These are phyloP conservation scores for Orestias chungarensis DNA, from an alignment of 2,797 vertebrate genomes.

Conservation along the genomic window DNA sequence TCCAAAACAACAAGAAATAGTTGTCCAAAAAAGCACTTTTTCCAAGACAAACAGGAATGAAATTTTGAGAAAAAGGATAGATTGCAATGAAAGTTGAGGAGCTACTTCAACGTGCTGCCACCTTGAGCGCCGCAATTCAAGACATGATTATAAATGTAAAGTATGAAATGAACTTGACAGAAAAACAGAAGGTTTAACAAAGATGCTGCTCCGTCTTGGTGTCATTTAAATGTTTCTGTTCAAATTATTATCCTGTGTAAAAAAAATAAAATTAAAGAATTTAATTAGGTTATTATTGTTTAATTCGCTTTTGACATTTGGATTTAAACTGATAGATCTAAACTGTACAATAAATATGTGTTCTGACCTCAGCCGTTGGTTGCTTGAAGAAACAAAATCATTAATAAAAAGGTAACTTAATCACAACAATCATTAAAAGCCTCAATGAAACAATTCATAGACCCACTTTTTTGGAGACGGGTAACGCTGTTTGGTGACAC, in stretches of 20 bases:
- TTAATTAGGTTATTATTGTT: neutral
- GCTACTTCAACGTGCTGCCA: no score
- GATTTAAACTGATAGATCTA: neutral
- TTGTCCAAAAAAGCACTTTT: no score
- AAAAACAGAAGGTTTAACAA: neutral
- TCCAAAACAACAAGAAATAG: no score
- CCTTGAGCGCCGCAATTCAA: no score
- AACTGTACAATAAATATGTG: neutral
- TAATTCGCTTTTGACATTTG: neutral
- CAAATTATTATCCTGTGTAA: constrained; percentile 18
- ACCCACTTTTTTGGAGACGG: constrained; percentile 49
- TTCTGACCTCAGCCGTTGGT: constrained; percentile 15
- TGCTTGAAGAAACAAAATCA: constrained; percentile 13
- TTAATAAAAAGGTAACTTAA: neutral
- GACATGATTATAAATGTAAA: neutral
- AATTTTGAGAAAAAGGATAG: no score
- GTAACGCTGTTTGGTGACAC: constrained; percentile 20
- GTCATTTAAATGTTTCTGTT: constrained; percentile 24
- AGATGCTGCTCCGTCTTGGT: neutral
- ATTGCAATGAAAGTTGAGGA: no score
- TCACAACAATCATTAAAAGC: neutral
- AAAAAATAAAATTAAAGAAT: constrained; percentile 7
- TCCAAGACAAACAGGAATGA: no score
- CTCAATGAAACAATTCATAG: neutral
- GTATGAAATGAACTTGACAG: neutral